Conservation (phyloP, 2,797 vertebrate genomes). For the Hemibagrus guttatus region DNA sequence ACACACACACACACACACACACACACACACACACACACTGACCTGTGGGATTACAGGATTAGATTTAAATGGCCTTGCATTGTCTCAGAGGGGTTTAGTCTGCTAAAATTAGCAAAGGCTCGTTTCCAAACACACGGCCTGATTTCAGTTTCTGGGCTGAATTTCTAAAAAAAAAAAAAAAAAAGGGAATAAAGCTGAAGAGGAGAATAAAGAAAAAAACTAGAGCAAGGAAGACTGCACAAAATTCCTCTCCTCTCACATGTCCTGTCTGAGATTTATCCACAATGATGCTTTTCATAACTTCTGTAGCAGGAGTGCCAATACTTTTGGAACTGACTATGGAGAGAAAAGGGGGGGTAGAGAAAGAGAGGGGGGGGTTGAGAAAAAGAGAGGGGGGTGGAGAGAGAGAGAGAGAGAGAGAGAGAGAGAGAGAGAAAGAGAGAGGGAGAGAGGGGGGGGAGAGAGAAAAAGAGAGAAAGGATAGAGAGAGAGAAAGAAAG, state of each 20-base stretch:
- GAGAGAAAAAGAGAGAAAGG: no score
- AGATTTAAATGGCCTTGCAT: conserved; percentile 10
- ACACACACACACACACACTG: neutral
- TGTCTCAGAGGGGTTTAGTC: conserved; percentile 15
- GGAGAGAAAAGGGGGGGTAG: no score
- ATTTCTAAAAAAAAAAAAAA: neutral
- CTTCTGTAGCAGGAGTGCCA: neutral
- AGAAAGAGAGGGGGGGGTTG: no score
- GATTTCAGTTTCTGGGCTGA: neutral
- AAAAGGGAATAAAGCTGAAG: neutral
- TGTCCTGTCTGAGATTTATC: neutral
- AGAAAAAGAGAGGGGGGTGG: neutral
- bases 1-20: no score
- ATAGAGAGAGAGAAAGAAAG: neutral
- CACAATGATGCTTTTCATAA: neutral
- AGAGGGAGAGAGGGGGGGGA: neutral
- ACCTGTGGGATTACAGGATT: conserved; percentile 37
- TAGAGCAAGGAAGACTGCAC: neutral
- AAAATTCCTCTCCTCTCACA: neutral
- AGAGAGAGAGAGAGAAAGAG: neutral
- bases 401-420: neutral
- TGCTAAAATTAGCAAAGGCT: conserved; percentile 30
- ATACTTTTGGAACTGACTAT: neutral
- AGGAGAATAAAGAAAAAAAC: neutral
- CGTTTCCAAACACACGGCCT: neutral